Evolutionary conservation across 1,140 invertebrate species (phyloP).

Genomic region (Drosophila erecta): DNA sequence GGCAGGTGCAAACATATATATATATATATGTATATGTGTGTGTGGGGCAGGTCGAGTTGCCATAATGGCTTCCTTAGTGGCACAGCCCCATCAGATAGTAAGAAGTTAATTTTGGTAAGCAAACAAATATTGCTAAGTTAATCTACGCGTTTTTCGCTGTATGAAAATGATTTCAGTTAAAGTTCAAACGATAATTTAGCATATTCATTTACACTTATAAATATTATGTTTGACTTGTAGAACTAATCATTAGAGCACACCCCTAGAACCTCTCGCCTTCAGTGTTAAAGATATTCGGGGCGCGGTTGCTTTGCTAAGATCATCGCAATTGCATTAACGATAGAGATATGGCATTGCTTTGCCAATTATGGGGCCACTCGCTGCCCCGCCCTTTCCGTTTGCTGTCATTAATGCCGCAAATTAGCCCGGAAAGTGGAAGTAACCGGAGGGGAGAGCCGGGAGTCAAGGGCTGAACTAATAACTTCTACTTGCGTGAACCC

Average conservation of each 20-base stretch:
- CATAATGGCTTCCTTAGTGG: conserved; percentile 1
- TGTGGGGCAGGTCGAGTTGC: not conserved
- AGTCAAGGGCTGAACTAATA: conserved; percentile 51
- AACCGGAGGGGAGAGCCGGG: not conserved
- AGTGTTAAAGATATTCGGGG: too few species aligned
- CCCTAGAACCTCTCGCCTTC: too few species aligned
- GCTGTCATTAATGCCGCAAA: conserved; percentile 73
- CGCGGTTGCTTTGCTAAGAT: not conserved
- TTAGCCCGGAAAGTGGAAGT: conserved; percentile 42
- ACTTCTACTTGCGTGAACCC: conserved; percentile 74
- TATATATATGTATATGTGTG: not conserved
- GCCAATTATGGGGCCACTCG: conserved; percentile 68
- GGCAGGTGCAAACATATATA: conserved; percentile 34
- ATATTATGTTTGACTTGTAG: too few species aligned
- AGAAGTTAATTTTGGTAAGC: conserved; percentile 3
- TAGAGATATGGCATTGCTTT: conserved; percentile 38
- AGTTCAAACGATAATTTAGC: too few species aligned
- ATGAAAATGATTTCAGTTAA: not conserved
- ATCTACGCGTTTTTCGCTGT: not conserved
- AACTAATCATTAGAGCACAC: too few species aligned
- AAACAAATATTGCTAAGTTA: not conserved
- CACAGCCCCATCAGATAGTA: not conserved
- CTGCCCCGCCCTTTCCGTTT: conserved; percentile 27
- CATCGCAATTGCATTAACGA: conserved; percentile 32
- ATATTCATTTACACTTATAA: too few species aligned